Evolutionary conservation across 2,113 vertebrate species (phyloP), one percentile per base, ranked within the genome.

Genomic region (Cololabis saira): DNA sequence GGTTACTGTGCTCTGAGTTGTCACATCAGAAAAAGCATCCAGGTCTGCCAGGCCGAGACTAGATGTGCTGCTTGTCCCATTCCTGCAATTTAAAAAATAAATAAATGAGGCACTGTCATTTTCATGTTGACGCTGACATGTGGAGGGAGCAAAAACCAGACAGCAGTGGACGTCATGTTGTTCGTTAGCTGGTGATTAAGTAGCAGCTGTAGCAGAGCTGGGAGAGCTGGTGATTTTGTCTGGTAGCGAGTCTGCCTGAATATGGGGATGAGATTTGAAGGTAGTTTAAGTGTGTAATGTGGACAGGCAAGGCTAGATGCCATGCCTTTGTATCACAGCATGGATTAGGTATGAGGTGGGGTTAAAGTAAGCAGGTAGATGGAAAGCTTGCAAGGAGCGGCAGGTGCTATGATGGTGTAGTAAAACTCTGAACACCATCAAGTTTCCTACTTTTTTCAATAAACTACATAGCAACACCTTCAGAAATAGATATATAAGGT

Each of bases 41-140:
- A 97, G 91, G 87, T 98, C 97, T 82, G 92, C 91, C 85, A 95
- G 86, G 73, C 96, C 96, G 69, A 98, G 91, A 88, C 97, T 99
- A 82, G 96, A 95, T 61, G 95, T 90, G 80, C 96, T 98, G 91
- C 96, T 98, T 92, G 95, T 96, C 79, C 95, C 95, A 86, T 96
- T 98, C 91, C 96, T 99, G 93, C 30, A 21, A 58, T 5, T 1
- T 27, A 19, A 55, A 10, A 16, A 49, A 43, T 17, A 61, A 27
- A 52, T 2, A 15, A 17, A 42, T 6, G 17, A 40, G 10, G 51
- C 3, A 2, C 1, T 30, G 24, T 18, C 14, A 8, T n/a, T 33
- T 10, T 3, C 12, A 9, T 10, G 18, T 6, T 7, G 30, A 18
- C 47, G 15, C 37, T 75, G 69, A 74, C 24, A 61, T 71, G 64